These are phyloP conservation scores for Ridgeia piscesae DNA, from an alignment of 1,140 invertebrate species.

Conservation along the genomic window DNA sequence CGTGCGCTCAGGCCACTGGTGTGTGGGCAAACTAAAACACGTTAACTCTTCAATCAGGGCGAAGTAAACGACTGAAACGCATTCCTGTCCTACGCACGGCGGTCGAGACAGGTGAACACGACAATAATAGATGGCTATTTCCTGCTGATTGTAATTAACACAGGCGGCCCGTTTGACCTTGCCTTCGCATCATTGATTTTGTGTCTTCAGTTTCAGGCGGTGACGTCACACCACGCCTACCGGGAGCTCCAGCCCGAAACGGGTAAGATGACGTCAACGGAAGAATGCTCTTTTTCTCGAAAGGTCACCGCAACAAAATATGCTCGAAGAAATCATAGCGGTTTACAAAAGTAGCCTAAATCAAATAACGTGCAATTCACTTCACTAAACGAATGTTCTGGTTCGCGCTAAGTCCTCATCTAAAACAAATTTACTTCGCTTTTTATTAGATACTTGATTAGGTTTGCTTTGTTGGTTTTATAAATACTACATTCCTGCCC, in stretches of 20 bases:
- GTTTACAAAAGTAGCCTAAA: not conserved
- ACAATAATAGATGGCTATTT: not conserved
- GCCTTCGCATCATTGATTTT: not conserved
- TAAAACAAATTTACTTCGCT: too few species aligned
- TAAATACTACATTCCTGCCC: too few species aligned
- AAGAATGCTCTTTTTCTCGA: not conserved
- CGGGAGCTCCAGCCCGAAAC: not conserved
- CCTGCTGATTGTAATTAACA: conserved; percentile 5
- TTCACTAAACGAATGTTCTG: not conserved
- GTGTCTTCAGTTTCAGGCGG: not conserved
- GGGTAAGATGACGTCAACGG: not conserved
- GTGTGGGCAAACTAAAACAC: not conserved
- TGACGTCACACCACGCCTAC: not conserved
- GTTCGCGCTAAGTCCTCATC: not conserved
- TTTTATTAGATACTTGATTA: too few species aligned
- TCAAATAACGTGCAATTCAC: not conserved
- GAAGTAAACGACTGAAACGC: not conserved
- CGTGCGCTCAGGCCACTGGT: not conserved
- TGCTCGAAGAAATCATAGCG: not conserved
- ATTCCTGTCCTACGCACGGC: not conserved
- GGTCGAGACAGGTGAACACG: not conserved
- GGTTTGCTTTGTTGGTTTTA: too few species aligned
- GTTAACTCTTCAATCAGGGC: not conserved
- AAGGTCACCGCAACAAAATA: not conserved
- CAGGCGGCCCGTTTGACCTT: not conserved